Conservation (phyloP, 2,113 vertebrate species). For the Fregata magnificens region DNA sequence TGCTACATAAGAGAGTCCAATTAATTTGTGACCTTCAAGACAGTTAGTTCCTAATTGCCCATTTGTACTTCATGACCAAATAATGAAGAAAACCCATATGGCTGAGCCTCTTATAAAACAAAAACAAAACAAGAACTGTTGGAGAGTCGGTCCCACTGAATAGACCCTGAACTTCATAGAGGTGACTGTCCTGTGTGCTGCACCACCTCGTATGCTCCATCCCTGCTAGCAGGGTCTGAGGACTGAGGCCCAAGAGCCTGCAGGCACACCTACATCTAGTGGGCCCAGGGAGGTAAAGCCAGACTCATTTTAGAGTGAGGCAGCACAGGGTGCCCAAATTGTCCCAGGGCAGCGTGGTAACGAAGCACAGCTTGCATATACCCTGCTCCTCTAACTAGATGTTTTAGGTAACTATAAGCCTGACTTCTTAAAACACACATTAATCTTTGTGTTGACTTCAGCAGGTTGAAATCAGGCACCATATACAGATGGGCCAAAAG, state of each 20-base stretch:
- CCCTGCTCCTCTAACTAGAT: not conserved
- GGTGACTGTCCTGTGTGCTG: not conserved
- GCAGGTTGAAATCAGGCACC: not conserved
- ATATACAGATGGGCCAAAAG: not conserved
- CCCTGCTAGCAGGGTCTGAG: not conserved
- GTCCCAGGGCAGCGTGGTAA: not conserved
- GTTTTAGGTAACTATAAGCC: not conserved
- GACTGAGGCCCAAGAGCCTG: not conserved
- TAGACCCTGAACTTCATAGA: not conserved
- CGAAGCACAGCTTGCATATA: not conserved
- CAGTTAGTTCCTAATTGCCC: not conserved
- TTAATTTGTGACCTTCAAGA: not conserved
- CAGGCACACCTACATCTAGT: not conserved
- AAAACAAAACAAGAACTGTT: not conserved
- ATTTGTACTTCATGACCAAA: not conserved
- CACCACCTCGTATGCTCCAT: not conserved
- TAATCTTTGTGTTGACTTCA: not conserved
- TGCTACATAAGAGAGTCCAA: not conserved
- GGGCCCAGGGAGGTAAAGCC: not conserved
- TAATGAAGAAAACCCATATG: not conserved
- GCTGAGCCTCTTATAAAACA: not conserved
- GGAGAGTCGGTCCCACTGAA: not conserved
- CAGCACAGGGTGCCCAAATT: not conserved
- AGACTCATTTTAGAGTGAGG: not conserved
- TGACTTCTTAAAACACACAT: not conserved